These are phyloP conservation scores for Panurus biarmicus DNA, from an alignment of 2,113 vertebrate genomes.

Conservation along the genomic window DNA sequence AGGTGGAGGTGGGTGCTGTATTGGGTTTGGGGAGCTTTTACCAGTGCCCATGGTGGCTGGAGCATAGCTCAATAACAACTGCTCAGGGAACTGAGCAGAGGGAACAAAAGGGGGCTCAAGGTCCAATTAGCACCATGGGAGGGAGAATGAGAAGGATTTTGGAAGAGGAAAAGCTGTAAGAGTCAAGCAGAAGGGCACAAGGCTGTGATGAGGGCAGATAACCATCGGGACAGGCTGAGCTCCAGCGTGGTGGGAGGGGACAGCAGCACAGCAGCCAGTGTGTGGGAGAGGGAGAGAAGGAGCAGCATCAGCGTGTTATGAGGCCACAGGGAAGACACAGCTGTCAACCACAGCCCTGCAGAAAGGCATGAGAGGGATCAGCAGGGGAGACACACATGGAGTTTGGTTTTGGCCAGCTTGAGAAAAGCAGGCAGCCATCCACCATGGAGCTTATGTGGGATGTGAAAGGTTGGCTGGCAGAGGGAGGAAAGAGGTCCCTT, in stretches of 20 bases:
- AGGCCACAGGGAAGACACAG: neutral
- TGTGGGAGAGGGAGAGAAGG: neutral
- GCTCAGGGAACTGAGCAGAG: neutral
- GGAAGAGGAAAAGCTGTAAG: neutral
- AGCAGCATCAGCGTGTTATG: neutral
- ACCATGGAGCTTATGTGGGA: accelerated
- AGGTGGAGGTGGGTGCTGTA: neutral
- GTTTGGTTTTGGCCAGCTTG: neutral
- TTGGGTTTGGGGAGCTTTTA: neutral
- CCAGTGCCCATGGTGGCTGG: accelerated
- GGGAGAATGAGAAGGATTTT: neutral
- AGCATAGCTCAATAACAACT: neutral
- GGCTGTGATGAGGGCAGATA: neutral
- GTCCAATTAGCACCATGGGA: neutral
- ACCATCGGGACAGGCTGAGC: neutral
- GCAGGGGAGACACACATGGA: neutral
- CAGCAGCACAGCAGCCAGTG: neutral
- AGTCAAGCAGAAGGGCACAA: neutral
- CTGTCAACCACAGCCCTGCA: neutral
- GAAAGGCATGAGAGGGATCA: neutral
- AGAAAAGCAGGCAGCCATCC: neutral
- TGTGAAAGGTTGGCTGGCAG: neutral
- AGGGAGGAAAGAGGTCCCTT: neutral
- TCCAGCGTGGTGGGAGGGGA: neutral
- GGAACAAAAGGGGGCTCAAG: neutral